Base-by-base conservation (phyloP, 2,888 invertebrate genomes). In the Polyommatus iphigenia region DNA sequence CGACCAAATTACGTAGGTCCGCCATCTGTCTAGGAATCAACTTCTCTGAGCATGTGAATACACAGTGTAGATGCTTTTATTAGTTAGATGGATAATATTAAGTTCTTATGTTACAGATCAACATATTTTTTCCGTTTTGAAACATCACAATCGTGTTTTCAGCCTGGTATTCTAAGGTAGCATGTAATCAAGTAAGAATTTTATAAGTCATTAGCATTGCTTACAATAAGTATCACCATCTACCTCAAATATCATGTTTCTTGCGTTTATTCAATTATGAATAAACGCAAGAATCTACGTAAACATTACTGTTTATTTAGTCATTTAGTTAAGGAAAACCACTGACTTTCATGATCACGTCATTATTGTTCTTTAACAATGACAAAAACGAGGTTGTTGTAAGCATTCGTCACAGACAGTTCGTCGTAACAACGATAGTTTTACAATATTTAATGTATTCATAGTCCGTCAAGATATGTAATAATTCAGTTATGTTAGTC, bases 261-360 rank as follows among this genome's bases (percentile, higher is more conserved):
- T 59, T 59, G 24, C 24, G 24, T 10, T 62, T 62, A 62, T 24
- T 62, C 24, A 24, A 13, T 24, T 62, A 10, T 24, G 62, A 62
- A 62, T 62, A 62, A 62, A 10, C 62, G n/a, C 24, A 62, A 29
- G 62, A 24, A 24, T 4, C 3, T 1, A 24, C 62, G 5, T 62
- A 10, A 4, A 59, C 3, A 24, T 62, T 24, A 13, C 13, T 24
- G 24, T 62, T 24, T 62, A 59, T n/a, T 15, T 24, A 62, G n/a
- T 59, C 59, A 59, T 20, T 24, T 5, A n/a, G 62, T 24, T 62
- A 62, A 62, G 62, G 62, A 62, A 62, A 62, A 62, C 62, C 24
- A 24, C 62, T 1, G 13, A 24, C 62, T 62, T 62, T 62, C 24
- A 24, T 62, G 24, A 62, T 24, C 46, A 62, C 24, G 24, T 24